phyloP scores from a whole-genome alignment of 37 sponge, comb jelly and placozoan species.

The Diacarnus erythraeanus region DNA sequence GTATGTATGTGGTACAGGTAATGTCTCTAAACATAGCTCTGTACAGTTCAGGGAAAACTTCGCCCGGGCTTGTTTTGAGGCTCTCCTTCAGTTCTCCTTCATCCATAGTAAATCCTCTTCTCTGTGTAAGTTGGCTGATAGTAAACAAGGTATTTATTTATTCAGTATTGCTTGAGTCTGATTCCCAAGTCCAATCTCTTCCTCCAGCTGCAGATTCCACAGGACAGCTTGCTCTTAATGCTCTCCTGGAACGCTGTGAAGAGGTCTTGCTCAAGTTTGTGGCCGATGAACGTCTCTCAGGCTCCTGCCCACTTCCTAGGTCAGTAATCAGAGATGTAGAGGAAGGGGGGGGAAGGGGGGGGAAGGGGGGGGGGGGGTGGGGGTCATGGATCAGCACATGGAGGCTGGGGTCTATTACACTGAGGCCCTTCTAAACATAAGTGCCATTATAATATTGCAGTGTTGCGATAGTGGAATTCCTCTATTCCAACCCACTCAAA shows the following conservation, averaged over 20 bases:
- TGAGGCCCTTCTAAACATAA: too few species aligned
- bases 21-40: neutral
- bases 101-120: constrained; percentile 33
- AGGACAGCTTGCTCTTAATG: constrained; percentile 73
- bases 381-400: too few species aligned
- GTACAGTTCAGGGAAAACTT: constrained; percentile 79
- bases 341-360: too few species aligned
- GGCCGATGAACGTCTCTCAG: constrained; percentile 76
- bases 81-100: constrained; percentile 87
- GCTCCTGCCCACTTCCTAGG: constrained; percentile 77
- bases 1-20: constrained; percentile 4
- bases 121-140: constrained; percentile 14
- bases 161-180: neutral
- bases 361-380: too few species aligned
- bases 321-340: constrained; percentile 11
- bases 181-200: neutral
- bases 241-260: constrained; percentile 73
- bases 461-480: too few species aligned
- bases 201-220: constrained; percentile 27
- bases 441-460: too few species aligned
- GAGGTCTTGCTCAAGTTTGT: constrained; percentile 70
- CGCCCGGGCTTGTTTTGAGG: constrained; percentile 89
- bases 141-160: neutral
- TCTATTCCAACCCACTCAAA: too few species aligned
- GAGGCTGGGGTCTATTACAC: too few species aligned